Conservation (phyloP, 2,797 vertebrate species). For the Anableps anableps region DNA sequence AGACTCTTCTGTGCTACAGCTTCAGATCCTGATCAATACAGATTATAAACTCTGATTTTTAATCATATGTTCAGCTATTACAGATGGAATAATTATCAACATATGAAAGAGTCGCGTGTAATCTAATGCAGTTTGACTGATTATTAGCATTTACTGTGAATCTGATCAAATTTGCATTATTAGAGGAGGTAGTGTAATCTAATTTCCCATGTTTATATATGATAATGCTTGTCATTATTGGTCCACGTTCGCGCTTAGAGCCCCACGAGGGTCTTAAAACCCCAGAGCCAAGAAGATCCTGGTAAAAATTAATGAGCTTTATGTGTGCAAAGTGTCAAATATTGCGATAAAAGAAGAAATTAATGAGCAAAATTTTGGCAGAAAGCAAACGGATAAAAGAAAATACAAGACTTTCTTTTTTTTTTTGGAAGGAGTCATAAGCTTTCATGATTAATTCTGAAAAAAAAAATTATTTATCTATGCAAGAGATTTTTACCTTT, state of each 20-base stretch:
- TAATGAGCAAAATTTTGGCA: background rate
- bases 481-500: constrained; percentile 12
- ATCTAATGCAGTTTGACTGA: constrained; percentile 17
- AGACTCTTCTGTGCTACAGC: constrained; percentile 1
- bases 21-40: constrained; percentile 13
- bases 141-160: constrained; percentile 2
- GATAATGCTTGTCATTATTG: constrained; percentile 10
- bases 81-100: background rate
- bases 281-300: background rate
- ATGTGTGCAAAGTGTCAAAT: constrained; percentile 14
- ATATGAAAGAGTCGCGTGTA: background rate
- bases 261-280: constrained; percentile 4
- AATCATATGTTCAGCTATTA: background rate
- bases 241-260: constrained; percentile 2
- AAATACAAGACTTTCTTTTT: constrained; percentile 6
- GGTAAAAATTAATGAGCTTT: constrained; percentile 7
- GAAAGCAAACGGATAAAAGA: background rate
- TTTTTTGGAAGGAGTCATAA: background rate
- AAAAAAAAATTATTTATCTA: background rate
- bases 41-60: constrained; percentile 25
- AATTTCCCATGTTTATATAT: constrained; percentile 21
- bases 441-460: constrained; percentile 4
- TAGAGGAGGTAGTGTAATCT: constrained; percentile 14
- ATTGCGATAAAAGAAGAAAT: background rate
- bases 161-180: constrained; percentile 16